Conservation (phyloP, 1,140 invertebrate genomes). For the Orussus abietinus region DNA sequence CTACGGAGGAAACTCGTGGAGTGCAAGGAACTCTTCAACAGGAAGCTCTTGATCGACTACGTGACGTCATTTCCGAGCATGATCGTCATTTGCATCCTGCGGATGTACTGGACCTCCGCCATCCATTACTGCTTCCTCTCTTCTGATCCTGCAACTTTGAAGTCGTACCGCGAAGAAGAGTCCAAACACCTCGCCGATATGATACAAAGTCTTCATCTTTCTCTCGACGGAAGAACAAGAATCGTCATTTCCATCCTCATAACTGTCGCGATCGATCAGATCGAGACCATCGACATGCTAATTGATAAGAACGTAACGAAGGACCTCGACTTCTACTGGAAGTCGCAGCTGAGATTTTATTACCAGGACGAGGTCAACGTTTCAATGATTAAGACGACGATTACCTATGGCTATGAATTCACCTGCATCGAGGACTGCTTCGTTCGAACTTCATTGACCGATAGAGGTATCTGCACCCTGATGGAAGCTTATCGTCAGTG, state of each 20-base stretch:
- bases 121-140: constrained; percentile 47
- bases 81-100: constrained; percentile 59
- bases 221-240: constrained; percentile 55
- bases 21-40: constrained; percentile 52
- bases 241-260: constrained; percentile 57
- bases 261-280: constrained; percentile 60
- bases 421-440: constrained; percentile 75
- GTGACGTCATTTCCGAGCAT: too few relatives aligned
- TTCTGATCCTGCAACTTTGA: constrained; percentile 18
- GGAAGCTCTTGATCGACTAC: too few relatives aligned
- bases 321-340: constrained; percentile 82
- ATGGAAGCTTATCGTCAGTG: constrained; percentile 72
- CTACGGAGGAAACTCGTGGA: constrained; percentile 52
- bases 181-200: constrained; percentile 13
- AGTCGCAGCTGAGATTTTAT: constrained; percentile 84
- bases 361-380: constrained; percentile 72
- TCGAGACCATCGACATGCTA: constrained; percentile 59
- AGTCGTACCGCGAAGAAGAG: constrained; percentile 8
- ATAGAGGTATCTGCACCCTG: constrained; percentile 85
- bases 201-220: constrained; percentile 43
- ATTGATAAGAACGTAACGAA: constrained; percentile 46
- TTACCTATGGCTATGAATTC: constrained; percentile 79
- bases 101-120: constrained; percentile 63
- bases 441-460: constrained; percentile 84
- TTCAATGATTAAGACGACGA: constrained; percentile 73